These are phyloP conservation scores for Dicyrtomina minuta DNA, from an alignment of 2,888 invertebrate species.

Conservation along the genomic window DNA sequence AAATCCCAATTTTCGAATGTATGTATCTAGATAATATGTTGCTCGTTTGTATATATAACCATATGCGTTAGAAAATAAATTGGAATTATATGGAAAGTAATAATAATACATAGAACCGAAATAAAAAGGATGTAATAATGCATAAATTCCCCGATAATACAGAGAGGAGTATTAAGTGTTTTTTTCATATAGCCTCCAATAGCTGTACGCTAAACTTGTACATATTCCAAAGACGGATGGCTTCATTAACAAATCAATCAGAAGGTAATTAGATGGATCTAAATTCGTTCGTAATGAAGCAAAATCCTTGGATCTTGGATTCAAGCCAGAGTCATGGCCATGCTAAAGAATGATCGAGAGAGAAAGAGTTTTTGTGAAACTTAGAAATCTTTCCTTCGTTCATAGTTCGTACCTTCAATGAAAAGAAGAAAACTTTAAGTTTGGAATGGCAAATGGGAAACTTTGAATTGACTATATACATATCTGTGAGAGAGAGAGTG, in stretches of 20 bases:
- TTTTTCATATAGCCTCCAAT: no score
- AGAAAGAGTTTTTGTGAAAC: conserved; percentile 2
- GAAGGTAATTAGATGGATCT: conserved; percentile 47
- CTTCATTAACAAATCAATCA: conserved; percentile 53
- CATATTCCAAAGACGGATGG: conserved; percentile 46
- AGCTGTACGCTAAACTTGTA: no score
- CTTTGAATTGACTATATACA: no score
- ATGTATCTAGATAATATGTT: no score
- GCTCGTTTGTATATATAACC: no score
- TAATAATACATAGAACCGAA: no score
- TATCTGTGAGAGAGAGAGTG: conserved; percentile 4
- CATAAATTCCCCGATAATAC: no score
- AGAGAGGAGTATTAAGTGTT: no score
- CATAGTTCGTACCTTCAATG: conserved; percentile 5
- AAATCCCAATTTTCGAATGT: no score
- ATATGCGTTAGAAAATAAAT: no score
- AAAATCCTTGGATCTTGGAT: conserved; percentile 48
- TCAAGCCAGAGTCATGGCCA: conserved; percentile 40
- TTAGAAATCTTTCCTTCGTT: conserved; percentile 10
- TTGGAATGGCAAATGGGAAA: conserved; percentile 37
- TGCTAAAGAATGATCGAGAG: conserved; percentile 6
- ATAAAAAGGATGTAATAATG: no score
- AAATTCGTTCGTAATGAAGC: conserved; percentile 40
- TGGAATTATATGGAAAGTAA: no score
- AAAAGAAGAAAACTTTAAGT: conserved; percentile 37